A percentile compares a stretch with the other conserved stretches of the same genome.
Conservation (phyloP, 1,140 invertebrate species). For the Oncopeltus fasciatus region DNA sequence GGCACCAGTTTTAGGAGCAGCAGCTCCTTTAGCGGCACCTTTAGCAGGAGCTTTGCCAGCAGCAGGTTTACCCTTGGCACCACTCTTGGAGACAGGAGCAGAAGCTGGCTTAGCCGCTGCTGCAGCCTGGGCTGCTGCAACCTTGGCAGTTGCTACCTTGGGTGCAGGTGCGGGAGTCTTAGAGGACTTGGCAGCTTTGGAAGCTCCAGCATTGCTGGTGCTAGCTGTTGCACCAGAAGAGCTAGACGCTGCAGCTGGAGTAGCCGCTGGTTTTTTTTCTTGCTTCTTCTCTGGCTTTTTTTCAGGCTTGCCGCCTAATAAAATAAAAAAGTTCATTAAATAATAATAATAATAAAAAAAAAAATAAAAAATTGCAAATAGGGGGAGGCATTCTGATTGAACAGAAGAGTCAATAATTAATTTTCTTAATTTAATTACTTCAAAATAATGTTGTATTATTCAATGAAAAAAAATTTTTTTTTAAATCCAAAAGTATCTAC, state of each 20-base stretch:
- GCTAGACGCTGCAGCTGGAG: slow-evolving; percentile 29
- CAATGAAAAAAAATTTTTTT: too few species aligned
- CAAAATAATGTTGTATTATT: too few species aligned
- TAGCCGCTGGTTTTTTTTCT: slow-evolving; percentile 39
- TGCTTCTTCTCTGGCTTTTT: slow-evolving; percentile 30
- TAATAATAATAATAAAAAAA: too few species aligned
- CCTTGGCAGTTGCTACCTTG: slow-evolving; percentile 25
- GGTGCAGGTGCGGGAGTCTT: slow-evolving; percentile 24
- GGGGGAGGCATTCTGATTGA: too few species aligned
- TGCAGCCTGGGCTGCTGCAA: slow-evolving; percentile 25
- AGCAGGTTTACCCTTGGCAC: slow-evolving; percentile 32
- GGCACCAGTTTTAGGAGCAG: slow-evolving; percentile 31
- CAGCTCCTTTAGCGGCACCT: slow-evolving; percentile 30
- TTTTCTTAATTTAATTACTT: too few species aligned
- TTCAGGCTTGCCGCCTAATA: slow-evolving; percentile 4
- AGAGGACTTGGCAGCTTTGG: slow-evolving; percentile 25
- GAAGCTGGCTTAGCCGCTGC: slow-evolving; percentile 30
- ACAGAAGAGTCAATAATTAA: too few species aligned
- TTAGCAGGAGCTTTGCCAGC: slow-evolving; percentile 28
- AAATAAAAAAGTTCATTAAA: neutral
- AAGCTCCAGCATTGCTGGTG: slow-evolving; percentile 18
- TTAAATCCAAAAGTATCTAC: too few species aligned
- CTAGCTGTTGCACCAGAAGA: slow-evolving; percentile 24
- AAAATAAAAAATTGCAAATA: too few species aligned
- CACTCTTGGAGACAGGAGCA: slow-evolving; percentile 30